Percentiles rank a stretch among this genome's conserved stretches.
Conservation (phyloP, 2,888 invertebrate genomes). For the Caprella mutica region DNA sequence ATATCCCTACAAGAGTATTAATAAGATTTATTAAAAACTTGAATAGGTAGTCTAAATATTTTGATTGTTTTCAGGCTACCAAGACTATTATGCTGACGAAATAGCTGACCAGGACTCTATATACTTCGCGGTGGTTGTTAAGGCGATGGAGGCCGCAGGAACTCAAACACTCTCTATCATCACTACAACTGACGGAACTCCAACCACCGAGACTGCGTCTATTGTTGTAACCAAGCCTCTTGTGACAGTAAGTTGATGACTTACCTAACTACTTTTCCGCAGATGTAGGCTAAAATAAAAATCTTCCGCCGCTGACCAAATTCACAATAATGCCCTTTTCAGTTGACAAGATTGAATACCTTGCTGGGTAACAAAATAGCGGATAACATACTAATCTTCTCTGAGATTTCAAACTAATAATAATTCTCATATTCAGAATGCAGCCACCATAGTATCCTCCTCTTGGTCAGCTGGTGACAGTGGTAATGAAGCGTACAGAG, state of each 20-base stretch:
- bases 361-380: background rate
- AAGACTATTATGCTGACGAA: background rate
- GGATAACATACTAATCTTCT: no score
- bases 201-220: background rate
- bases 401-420: background rate
- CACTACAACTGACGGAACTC: background rate
- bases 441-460: background rate
- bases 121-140: constrained; percentile 12
- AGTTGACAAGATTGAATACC: no score
- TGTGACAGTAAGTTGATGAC: no score
- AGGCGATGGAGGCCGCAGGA: constrained; percentile 6
- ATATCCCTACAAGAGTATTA: no score
- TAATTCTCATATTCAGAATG: constrained; percentile 39
- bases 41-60: background rate
- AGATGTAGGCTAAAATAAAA: no score
- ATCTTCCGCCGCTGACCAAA: no score
- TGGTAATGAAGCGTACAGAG: constrained; percentile 11
- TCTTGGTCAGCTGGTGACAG: constrained; percentile 9
- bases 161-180: constrained; percentile 1
- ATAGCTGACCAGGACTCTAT: constrained; percentile 17
- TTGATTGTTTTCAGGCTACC: constrained; percentile 4
- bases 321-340: no score
- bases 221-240: no score
- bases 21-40: background rate
- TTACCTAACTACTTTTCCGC: no score